Conservation (phyloP, 2,113 vertebrate species). For the Carettochelys insculpta region DNA sequence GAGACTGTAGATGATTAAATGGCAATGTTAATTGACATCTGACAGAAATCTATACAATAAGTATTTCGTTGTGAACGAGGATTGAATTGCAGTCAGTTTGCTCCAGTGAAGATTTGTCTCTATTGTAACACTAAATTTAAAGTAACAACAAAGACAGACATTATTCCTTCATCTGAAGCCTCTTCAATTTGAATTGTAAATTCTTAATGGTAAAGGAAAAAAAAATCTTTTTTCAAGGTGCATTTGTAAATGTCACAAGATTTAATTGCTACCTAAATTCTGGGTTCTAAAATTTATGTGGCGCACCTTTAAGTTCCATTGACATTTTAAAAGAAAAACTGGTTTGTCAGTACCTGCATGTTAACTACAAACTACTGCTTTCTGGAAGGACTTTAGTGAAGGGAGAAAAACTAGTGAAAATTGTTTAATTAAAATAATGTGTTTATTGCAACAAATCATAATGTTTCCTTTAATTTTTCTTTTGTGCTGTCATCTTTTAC, state of each 20-base stretch:
- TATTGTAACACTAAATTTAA: not conserved
- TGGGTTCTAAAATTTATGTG: not conserved
- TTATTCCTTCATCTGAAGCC: conserved; percentile 14
- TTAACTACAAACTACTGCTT: not conserved
- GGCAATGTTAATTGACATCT: not conserved
- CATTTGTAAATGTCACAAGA: not conserved
- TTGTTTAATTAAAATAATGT: not conserved
- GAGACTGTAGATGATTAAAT: not conserved
- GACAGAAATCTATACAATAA: not conserved
- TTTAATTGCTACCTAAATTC: not conserved
- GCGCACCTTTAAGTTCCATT: not conserved
- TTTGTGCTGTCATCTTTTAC: not conserved
- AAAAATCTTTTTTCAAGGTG: not conserved
- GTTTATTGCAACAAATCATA: not conserved
- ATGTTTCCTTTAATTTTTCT: not conserved
- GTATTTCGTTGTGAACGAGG: not conserved
- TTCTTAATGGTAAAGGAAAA: not conserved
- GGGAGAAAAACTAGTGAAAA: not conserved
- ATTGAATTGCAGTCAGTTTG: conserved; percentile 13
- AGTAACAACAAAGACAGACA: not conserved
- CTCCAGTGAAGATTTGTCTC: not conserved
- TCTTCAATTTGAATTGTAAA: not conserved
- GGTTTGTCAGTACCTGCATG: not conserved
- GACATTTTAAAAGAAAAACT: not conserved
- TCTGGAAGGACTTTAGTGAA: not conserved